phyloP scores from a whole-genome alignment of 1,140 invertebrate genomes.

The Rhagoletis zephyria region DNA sequence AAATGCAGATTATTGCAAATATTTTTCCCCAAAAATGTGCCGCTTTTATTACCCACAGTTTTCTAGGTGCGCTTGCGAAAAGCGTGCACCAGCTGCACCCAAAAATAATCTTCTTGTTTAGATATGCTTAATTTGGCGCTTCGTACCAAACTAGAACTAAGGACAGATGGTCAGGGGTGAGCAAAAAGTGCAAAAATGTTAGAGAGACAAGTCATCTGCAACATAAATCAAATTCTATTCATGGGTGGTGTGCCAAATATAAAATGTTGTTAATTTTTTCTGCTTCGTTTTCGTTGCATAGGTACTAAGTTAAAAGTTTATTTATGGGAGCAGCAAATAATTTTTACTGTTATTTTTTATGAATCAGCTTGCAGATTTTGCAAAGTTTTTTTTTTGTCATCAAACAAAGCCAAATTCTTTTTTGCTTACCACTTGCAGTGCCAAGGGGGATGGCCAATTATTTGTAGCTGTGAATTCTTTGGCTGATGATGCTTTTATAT shows the following conservation, averaged over 20 bases:
- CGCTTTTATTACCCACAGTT: no score
- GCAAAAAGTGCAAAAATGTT: neutral
- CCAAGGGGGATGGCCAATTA: no score
- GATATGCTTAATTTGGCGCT: neutral
- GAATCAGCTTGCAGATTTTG: neutral
- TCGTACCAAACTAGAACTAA: neutral
- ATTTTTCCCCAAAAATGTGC: neutral
- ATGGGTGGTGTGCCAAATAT: neutral
- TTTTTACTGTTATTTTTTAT: neutral
- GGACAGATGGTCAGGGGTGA: neutral
- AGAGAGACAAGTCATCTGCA: neutral
- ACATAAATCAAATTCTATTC: neutral
- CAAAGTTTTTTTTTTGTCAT: no score
- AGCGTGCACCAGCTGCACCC: conserved; percentile 27
- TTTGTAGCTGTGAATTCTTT: no score
- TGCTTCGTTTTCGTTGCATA: neutral
- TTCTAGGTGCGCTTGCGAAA: neutral
- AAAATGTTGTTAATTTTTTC: neutral
- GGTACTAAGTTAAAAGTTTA: neutral
- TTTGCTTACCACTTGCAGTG: no score
- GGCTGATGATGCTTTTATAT: no score
- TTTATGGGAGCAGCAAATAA: neutral
- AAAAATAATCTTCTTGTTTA: neutral
- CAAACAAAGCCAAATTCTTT: no score
- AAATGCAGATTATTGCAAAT: no score